Conservation (phyloP, 2,113 vertebrate species). For the Neogale vison region DNA sequence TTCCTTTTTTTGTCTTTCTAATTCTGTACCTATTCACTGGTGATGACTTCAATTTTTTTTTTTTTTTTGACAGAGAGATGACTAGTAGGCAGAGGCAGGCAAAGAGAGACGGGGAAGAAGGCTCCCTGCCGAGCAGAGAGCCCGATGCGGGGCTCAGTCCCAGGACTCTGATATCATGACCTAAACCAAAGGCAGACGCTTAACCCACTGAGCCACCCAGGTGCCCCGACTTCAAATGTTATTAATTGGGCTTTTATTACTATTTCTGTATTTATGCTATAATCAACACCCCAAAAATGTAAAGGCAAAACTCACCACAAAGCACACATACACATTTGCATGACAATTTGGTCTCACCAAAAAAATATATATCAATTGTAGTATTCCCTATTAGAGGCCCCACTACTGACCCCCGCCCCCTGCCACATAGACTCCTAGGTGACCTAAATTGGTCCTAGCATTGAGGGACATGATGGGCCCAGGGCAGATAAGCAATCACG, state of each 20-base stretch:
- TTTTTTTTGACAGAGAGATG: no score
- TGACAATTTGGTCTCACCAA: not conserved
- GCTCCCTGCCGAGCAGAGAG: no score
- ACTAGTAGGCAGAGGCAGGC: no score
- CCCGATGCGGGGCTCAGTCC: no score
- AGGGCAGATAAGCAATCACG: not conserved
- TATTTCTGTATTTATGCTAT: not conserved
- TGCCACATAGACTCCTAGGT: not conserved
- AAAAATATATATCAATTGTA: not conserved
- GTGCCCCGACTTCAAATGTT: not conserved
- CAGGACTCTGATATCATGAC: no score
- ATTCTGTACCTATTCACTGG: not conserved
- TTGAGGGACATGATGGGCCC: not conserved
- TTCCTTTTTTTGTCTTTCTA: not conserved
- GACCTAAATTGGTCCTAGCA: not conserved
- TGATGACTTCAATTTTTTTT: not conserved
- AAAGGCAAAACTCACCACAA: not conserved
- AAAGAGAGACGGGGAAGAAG: no score
- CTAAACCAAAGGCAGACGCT: no score
- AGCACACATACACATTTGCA: not conserved
- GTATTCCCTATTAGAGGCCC: not conserved
- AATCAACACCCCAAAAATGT: not conserved
- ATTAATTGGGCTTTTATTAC: not conserved
- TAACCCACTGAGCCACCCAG: no score
- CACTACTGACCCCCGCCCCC: not conserved